Evolutionary conservation across 1,140 invertebrate genomes (phyloP).

Genomic region (Mesaphorura yosii): DNA sequence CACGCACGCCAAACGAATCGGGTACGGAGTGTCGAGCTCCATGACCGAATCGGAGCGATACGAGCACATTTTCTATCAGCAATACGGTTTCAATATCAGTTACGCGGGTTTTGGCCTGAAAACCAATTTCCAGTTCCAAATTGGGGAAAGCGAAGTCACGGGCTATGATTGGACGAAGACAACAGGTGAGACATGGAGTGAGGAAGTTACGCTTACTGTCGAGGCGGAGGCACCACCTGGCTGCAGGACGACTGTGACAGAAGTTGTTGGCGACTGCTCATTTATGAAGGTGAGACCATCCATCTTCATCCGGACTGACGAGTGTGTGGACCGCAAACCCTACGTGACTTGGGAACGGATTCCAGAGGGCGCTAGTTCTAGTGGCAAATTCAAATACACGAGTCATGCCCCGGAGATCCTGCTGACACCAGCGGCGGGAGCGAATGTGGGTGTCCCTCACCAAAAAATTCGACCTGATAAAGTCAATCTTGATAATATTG

Average conservation of each 20-base stretch:
- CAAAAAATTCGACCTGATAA: neutral
- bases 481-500: no score
- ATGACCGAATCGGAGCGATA: neutral
- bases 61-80: neutral
- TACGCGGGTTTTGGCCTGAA: slow-evolving; percentile 2
- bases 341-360: neutral
- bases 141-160: neutral
- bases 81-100: slow-evolving; percentile 4
- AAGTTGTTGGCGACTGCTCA: slow-evolving; percentile 6
- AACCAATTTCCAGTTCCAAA: neutral
- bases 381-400: neutral
- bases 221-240: slow-evolving; percentile 3
- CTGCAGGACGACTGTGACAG: slow-evolving; percentile 2
- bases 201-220: slow-evolving; percentile 1
- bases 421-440: neutral
- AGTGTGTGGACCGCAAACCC: neutral
- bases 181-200: neutral
- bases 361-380: neutral
- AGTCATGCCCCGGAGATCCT: neutral
- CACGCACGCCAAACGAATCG: neutral
- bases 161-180: neutral
- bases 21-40: neutral
- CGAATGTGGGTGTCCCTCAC: neutral
- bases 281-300: slow-evolving; percentile 1
- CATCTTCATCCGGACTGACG: neutral